Conservation (phyloP, 2,888 invertebrate genomes). For the Eubasilissa splendida region DNA sequence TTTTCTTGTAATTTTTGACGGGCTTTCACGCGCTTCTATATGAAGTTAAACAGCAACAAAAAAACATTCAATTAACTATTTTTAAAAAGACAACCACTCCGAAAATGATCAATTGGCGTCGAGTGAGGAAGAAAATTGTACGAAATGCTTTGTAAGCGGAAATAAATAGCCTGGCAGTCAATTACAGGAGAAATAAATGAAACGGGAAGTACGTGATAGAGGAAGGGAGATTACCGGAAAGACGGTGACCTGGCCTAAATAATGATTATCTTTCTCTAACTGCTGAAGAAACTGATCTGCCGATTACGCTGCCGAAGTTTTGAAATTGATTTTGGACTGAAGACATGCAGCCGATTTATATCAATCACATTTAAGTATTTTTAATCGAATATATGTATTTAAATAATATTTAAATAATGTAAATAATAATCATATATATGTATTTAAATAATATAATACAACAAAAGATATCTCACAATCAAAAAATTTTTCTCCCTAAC, state of each 20-base stretch:
- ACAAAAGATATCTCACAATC: no score
- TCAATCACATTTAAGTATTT: no score
- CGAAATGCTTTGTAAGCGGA: constrained; percentile 47
- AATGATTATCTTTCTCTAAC: constrained; percentile 31
- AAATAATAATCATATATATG: no score
- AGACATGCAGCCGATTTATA: background rate
- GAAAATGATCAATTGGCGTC: constrained; percentile 3
- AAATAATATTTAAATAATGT: no score
- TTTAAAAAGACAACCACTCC: no score
- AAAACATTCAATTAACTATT: no score
- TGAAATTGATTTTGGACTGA: background rate
- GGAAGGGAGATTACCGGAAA: constrained; percentile 21
- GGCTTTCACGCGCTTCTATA: no score
- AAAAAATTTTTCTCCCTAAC: no score
- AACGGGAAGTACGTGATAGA: constrained; percentile 27
- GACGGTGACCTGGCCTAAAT: constrained; percentile 26
- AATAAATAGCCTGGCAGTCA: constrained; percentile 50
- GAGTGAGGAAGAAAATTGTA: constrained; percentile 8
- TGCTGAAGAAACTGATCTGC: constrained; percentile 25
- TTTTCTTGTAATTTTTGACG: no score
- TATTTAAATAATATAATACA: no score
- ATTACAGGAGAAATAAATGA: constrained; percentile 47
- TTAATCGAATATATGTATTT: no score
- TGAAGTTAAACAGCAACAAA: no score
- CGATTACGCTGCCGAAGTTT: constrained; percentile 24